phyloP scores from a whole-genome alignment of 2,888 invertebrate genomes.

The Globia sparganii region DNA sequence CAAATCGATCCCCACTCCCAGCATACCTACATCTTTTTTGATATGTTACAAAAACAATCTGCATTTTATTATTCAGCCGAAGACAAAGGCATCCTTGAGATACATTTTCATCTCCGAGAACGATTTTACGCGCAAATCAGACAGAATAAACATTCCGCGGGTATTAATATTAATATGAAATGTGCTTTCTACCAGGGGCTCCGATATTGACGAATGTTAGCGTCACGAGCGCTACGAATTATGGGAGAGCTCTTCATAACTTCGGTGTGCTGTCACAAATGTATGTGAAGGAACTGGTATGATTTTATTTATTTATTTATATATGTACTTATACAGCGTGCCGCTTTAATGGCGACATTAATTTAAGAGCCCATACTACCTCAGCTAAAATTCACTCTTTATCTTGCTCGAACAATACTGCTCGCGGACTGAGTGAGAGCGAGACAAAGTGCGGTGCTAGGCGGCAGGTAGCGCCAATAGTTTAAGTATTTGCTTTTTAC shows the following conservation, averaged over 20 bases:
- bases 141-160: constrained; percentile 45
- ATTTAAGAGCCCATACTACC: no score
- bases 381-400: no score
- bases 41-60: constrained; percentile 15
- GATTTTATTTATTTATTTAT: constrained; percentile 22
- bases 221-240: constrained; percentile 75
- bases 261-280: constrained; percentile 75
- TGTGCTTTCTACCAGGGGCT: constrained; percentile 71
- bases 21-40: not conserved
- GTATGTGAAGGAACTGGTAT: constrained; percentile 81
- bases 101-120: constrained; percentile 39
- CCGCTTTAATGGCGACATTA: no score
- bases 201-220: constrained; percentile 84
- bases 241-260: constrained; percentile 72
- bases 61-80: constrained; percentile 29
- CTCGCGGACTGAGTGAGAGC: no score
- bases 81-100: constrained; percentile 38
- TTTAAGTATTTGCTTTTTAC: no score
- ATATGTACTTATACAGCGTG: not conserved
- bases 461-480: no score
- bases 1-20: no score
- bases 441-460: no score
- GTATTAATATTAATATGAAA: constrained; percentile 52
- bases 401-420: no score
- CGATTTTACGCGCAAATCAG: constrained; percentile 34